A percentile compares a stretch with the other conserved stretches of the same genome.
These are phyloP conservation scores for Chaetodon auriga DNA, from an alignment of 2,113 vertebrate species.

Conservation along the genomic window DNA sequence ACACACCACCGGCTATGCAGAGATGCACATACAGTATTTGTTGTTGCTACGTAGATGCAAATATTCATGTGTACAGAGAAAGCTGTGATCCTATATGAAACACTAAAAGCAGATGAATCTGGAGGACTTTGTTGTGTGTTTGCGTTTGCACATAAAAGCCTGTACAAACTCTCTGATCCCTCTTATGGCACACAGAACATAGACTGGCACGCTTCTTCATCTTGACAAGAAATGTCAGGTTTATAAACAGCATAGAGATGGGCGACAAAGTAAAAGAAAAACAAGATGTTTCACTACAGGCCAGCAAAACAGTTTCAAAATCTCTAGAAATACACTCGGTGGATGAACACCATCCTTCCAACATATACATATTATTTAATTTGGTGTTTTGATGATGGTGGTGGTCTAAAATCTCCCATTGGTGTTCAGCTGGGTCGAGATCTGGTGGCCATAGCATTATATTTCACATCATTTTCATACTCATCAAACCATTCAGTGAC, in stretches of 20 bases:
- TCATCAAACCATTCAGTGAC: neutral
- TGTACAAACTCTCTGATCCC: neutral
- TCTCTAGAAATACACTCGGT: neutral
- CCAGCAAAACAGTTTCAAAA: neutral
- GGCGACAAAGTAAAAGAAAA: neutral
- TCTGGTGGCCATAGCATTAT: neutral
- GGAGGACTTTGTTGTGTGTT: neutral
- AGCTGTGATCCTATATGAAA: neutral
- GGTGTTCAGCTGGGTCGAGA: neutral
- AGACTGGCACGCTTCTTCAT: neutral
- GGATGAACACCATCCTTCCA: neutral
- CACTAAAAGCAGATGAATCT: neutral
- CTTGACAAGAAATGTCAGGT: neutral
- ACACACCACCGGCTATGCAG: conserved; percentile 16
- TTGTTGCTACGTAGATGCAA: neutral
- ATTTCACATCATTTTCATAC: neutral
- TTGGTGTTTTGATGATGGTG: neutral
- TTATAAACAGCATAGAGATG: neutral
- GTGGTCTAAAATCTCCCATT: neutral
- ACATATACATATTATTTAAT: neutral
- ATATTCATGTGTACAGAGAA: conserved; percentile 1
- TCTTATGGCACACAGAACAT: neutral
- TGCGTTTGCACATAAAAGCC: neutral
- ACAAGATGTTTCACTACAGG: neutral
- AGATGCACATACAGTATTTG: conserved; percentile 12